Evolutionary conservation across 2,888 invertebrate species (phyloP).

Genomic region (Empis livida): DNA sequence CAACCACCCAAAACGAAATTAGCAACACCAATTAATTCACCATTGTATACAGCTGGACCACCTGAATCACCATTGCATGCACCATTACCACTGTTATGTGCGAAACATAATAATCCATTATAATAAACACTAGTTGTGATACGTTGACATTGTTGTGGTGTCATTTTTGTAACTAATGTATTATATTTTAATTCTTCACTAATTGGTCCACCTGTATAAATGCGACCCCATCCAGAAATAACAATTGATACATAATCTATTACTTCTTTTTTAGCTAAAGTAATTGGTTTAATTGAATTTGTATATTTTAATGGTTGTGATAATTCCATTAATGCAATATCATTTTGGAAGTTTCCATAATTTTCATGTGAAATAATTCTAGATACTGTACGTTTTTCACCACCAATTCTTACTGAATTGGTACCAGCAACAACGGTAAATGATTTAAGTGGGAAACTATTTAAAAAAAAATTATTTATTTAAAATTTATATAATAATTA

Average conservation of each 20-base stretch:
- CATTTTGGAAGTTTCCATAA: constrained; percentile 19
- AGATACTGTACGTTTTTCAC: constrained; percentile 18
- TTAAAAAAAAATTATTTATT: background rate
- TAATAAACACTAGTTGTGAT: background rate
- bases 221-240: constrained; percentile 24
- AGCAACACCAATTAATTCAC: constrained; percentile 23
- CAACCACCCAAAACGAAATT: constrained; percentile 23
- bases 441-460: background rate
- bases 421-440: background rate
- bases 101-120: constrained; percentile 16
- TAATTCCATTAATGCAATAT: constrained; percentile 20
- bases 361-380: constrained; percentile 19
- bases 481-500: background rate
- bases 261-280: constrained; percentile 16
- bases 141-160: background rate
- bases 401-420: constrained; percentile 7
- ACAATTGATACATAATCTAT: constrained; percentile 14
- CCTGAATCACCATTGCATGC: constrained; percentile 28
- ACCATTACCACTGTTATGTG: constrained; percentile 18
- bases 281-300: constrained; percentile 16
- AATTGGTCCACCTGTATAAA: constrained; percentile 14
- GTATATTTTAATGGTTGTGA: constrained; percentile 15
- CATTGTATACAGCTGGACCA: constrained; percentile 22
- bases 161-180: constrained; percentile 15
- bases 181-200: constrained; percentile 20